Conservation (phyloP, 1,140 invertebrate genomes). For the Ganaspis sp. region DNA sequence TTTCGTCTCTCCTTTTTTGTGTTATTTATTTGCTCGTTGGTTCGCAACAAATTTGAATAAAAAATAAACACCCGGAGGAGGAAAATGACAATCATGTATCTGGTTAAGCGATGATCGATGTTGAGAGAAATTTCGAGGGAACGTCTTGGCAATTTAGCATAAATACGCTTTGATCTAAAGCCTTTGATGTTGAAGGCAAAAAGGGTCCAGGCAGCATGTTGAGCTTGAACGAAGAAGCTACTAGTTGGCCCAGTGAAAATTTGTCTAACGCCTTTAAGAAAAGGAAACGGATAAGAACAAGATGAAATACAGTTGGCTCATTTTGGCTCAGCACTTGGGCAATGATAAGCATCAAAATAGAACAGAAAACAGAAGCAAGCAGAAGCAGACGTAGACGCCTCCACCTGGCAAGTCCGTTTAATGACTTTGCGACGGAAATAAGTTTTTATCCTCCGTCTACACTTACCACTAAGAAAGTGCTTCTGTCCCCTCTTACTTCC, state of each 20-base stretch:
- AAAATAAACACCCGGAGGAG: neutral
- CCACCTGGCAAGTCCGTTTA: conserved; percentile 35
- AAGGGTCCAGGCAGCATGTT: conserved; percentile 5
- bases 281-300: neutral
- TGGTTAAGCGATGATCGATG: conserved; percentile 28
- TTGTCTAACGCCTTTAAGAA: neutral
- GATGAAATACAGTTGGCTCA: neutral
- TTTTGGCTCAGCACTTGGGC: neutral
- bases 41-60: neutral
- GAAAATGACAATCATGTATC: conserved; percentile 23
- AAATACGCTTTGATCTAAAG: conserved; percentile 6
- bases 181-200: conserved; percentile 22
- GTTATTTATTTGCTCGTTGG: too few relatives aligned
- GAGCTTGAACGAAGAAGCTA: neutral
- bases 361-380: neutral
- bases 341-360: neutral
- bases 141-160: conserved; percentile 23
- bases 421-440: conserved; percentile 36
- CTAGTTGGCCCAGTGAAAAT: conserved; percentile 17
- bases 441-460: conserved; percentile 35
- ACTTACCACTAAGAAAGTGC: conserved; percentile 9
- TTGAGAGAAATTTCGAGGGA: conserved; percentile 16
- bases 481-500: conserved; percentile 23
- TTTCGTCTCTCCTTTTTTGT: neutral
- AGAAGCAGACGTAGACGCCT: neutral